Base-by-base conservation (phyloP, 1,140 invertebrate species). In the Drosophila kikkawai region DNA sequence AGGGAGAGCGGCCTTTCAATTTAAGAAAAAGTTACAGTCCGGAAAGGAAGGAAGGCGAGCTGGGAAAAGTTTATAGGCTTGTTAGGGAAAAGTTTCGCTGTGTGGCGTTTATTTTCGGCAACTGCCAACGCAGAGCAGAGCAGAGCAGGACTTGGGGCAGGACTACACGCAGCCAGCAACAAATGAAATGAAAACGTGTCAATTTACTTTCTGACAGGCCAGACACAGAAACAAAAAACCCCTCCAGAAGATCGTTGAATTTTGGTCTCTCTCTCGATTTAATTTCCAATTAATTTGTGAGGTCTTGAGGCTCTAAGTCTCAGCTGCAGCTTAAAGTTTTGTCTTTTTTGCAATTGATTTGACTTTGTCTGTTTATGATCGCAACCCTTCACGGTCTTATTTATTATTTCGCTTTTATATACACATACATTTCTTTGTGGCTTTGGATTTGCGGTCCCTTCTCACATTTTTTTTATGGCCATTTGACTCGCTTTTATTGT, bases 401-500 rank as follows among this genome's bases (percentile, higher is more conserved):
- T 87, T 87, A 90, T 87, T 90, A 83, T 87, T 88, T 88, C 59
- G 69, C 69, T 78, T 80, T 84, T 80, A 84, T 88, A 80, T 44
- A 29, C 26, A 29, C 26, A 29, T 29, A 36, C 55, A 39, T 66
- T 82, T 50, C 69, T 67, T 74, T 67, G 41, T 76, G 65, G 65
- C 65, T 51, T 77, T 75, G 56, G 75, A 78, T 53, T 63, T 51
- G 44, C 36, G 61, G 61, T 44, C 26, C 64, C 29, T 56, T 45
- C 50, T 68, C 73, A 58, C 36, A 29, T 29, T 74, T 88, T 74
- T 88, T 88, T 88, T 90, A 87, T 87, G 85, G 84, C 78, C 77
- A 88, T 88, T 90, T 90, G 81, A 90, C 81, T 79, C 84, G 81
- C 67, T 88, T 88, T 88, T 88, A 90, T 87, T 88, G 84, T 88